Evolutionary conservation across 1,140 invertebrate genomes (phyloP).

Genomic region (Paramacrobiotus metropolitanus): DNA sequence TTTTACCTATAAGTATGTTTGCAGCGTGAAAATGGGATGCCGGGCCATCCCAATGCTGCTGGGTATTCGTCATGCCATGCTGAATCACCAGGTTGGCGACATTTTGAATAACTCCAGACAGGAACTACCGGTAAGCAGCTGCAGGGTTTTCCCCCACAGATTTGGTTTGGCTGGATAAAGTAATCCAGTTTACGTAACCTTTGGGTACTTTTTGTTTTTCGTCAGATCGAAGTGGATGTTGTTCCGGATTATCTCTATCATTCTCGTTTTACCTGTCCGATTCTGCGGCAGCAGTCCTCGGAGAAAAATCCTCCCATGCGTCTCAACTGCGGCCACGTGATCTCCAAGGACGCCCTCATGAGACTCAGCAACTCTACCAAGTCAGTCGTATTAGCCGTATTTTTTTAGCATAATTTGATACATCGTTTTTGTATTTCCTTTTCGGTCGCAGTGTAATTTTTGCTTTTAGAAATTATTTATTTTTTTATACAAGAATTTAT

Average conservation of each 20-base stretch:
- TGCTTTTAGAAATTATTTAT: too few species aligned
- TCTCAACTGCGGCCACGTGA: conserved; percentile 88
- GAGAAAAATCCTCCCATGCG: conserved; percentile 91
- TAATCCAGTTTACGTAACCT: conserved; percentile 7
- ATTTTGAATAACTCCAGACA: conserved; percentile 76
- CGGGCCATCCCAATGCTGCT: conserved; percentile 71
- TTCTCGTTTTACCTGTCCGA: conserved; percentile 94
- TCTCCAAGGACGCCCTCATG: conserved; percentile 80
- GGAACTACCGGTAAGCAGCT: conserved; percentile 59
- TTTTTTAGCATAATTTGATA: too few species aligned
- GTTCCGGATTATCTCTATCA: conserved; percentile 69
- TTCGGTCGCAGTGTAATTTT: too few species aligned
- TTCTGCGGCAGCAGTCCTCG: conserved; percentile 80
- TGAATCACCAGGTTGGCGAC: conserved; percentile 68
- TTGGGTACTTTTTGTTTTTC: too few species aligned
- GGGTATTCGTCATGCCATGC: conserved; percentile 86
- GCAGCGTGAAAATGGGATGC: conserved; percentile 69
- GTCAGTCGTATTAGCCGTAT: too few species aligned
- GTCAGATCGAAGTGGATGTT: conserved; percentile 79
- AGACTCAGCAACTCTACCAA: conserved; percentile 79
- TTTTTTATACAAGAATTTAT: too few species aligned
- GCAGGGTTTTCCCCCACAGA: background rate
- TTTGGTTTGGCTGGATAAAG: background rate
- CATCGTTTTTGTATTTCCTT: too few species aligned
- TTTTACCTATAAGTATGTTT: too few species aligned